Conservation (phyloP, 2,888 invertebrate genomes). For the Habroteleia sp. region DNA sequence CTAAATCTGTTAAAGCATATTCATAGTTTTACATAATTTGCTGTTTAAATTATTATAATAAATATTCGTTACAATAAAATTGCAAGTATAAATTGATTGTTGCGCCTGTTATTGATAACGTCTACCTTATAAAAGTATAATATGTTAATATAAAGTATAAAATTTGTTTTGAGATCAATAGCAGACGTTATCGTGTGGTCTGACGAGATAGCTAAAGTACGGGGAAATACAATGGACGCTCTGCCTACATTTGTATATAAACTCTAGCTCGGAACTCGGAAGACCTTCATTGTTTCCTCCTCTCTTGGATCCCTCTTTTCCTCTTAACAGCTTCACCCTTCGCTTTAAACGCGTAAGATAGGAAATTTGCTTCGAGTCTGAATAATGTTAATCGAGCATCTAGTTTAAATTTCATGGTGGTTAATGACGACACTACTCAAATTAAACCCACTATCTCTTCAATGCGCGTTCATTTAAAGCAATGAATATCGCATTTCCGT, state of each 20-base stretch:
- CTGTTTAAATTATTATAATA: too few relatives aligned
- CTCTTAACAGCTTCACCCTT: slow-evolving; percentile 46
- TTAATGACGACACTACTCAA: slow-evolving; percentile 60
- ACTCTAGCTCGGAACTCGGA: slow-evolving; percentile 46
- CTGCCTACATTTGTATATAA: slow-evolving; percentile 48
- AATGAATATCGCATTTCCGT: slow-evolving; percentile 47
- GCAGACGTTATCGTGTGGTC: slow-evolving; percentile 34
- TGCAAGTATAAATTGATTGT: too few relatives aligned
- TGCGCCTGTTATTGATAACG: slow-evolving; percentile 34
- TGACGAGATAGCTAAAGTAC: slow-evolving; percentile 30
- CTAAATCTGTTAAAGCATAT: too few relatives aligned
- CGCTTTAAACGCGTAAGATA: slow-evolving; percentile 55
- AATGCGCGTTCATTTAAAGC: slow-evolving; percentile 57
- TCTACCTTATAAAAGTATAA: slow-evolving; percentile 35
- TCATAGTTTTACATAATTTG: too few relatives aligned
- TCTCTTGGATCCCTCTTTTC: slow-evolving; percentile 40
- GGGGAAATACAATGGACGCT: slow-evolving; percentile 39
- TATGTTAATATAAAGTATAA: too few relatives aligned
- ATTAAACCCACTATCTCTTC: slow-evolving; percentile 56
- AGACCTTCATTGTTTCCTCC: slow-evolving; percentile 57
- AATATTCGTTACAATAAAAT: too few relatives aligned
- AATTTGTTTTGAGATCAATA: slow-evolving; percentile 49
- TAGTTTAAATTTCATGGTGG: slow-evolving; percentile 61
- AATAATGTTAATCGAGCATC: slow-evolving; percentile 58
- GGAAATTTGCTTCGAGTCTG: slow-evolving; percentile 57